Evolutionary conservation across 1,140 invertebrate species (phyloP), one percentile per base, ranked within the genome.

Genomic region (Drosophila busckii): DNA sequence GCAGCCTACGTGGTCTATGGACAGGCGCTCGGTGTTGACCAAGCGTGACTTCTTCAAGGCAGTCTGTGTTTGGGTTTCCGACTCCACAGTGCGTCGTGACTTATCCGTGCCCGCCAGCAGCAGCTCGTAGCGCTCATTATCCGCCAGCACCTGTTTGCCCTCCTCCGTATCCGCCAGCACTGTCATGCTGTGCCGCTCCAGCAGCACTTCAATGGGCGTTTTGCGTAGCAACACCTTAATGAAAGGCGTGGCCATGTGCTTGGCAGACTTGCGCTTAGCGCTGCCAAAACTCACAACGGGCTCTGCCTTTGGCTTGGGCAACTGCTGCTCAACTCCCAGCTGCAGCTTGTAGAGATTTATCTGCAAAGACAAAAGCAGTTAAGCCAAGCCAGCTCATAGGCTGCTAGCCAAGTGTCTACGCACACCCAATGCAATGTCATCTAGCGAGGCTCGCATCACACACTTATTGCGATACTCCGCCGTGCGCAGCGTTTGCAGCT

Each of bases 51-150:
- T 94, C 0, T 87, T 88, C 1, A 93, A 84, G 6, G 87, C 65
- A 20, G 88, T 87, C 10, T 89, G 76, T 0, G 93, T 94, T 76
- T 94, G 93, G 0, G 92, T 91, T 78, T 93, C 92, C 2, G 90
- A 89, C 5, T 90, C 82, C 0, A 90, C 84, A 29, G 90, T 88
- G 86, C 93, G 93, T 17, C 92, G 85, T 59, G 90, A 90, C 17
- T 90, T 89, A 1, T 91, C 91, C 26, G 89, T 90, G 1, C 91
- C 92, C 0, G 88, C 75, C 0, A 91, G 92, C 5, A 93, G 88
- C 46, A 90, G 90, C 10, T 91, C 89, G 53, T 94, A 94, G 31
- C 87, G 87, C 41, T 91, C 88, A 82, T 94, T 94, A 25, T 92
- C 89, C 53, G 88, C 87, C 64, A 91, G 88, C 0, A 92, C 89